Evolutionary conservation across 2,888 invertebrate species (phyloP).

Genomic region (Anorthoa munda): DNA sequence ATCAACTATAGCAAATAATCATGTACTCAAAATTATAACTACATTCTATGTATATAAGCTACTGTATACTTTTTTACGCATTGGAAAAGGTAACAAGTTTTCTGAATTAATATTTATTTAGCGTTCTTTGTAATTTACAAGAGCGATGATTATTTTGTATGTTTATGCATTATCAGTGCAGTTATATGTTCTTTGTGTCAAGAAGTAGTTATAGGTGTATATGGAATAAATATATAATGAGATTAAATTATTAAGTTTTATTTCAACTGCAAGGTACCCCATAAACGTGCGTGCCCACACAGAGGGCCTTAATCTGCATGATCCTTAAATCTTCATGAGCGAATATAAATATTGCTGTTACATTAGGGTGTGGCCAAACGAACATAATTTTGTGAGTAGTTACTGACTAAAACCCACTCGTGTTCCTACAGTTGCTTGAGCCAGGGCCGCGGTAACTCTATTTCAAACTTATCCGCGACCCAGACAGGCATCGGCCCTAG

Average conservation of each 20-base stretch:
- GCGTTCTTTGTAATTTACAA: constrained; percentile 54
- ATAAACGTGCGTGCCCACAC: neutral
- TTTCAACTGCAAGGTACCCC: neutral
- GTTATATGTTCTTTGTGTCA: constrained; percentile 82
- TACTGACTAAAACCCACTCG: too few species aligned
- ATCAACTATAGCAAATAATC: constrained; percentile 54
- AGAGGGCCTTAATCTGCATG: neutral
- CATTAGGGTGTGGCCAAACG: too few species aligned
- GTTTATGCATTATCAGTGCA: constrained; percentile 69
- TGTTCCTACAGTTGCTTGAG: too few species aligned
- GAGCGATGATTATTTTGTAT: constrained; percentile 67
- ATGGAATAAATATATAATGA: constrained; percentile 88
- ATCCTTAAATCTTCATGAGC: too few species aligned
- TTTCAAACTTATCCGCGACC: too few species aligned
- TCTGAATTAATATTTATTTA: constrained; percentile 68
- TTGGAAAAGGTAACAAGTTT: constrained; percentile 62
- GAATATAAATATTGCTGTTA: too few species aligned
- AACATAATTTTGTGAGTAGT: too few species aligned
- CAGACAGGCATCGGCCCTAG: too few species aligned
- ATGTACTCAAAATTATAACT: constrained; percentile 66
- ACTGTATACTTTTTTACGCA: constrained; percentile 67
- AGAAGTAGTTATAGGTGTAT: constrained; percentile 89
- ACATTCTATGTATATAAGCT: constrained; percentile 65
- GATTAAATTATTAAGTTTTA: constrained; percentile 65
- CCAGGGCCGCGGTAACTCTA: too few species aligned